Evolutionary conservation across 2,113 vertebrate genomes (phyloP), one percentile per base, ranked within the genome.

Genomic region (Tychaedon coryphoeus): DNA sequence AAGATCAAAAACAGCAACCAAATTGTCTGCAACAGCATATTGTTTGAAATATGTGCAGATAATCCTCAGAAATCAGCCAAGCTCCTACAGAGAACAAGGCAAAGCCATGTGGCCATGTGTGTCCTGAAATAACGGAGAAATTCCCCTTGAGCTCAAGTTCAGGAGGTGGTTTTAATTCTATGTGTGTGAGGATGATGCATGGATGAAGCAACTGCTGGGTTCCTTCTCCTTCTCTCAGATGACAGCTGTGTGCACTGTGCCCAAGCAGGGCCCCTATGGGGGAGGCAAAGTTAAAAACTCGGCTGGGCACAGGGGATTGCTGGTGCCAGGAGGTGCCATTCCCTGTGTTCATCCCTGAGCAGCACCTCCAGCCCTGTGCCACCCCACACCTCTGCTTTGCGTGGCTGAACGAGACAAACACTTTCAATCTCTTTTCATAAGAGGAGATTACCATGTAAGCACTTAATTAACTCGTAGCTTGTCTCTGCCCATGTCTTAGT

Each of bases 381-480:
- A 34, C 40, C 57, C 36, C 33, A 29, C 40, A 43, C 66, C 40
- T 77, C 86, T 67, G 73, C 26, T 69, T 56, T 48, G 14, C 2
- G 1, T n/a, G 48, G 90, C 92, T 75, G 34, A 77, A 74, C 38
- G 62, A 92, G 48, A 51, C 65, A n/a, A 91, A 67, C 5, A 10
- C 77, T 82, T 88, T 69, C 88, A 88, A 96, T 85, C 95, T 90
- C 54, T 81, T 96, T 96, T 96, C 90, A 11, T 96, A 96, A 96
- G 40, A 91, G 40, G 45, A 80, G 92, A 96, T 95, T 95, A 96
- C 40, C 85, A 79, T 29, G 58, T 94, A 90, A 96, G 93, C 45
- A 50, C 90, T 92, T 94, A 95, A 91, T 94, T 94, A 78, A 48
- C 96, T 81, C 31, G 40, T 18, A 81, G 90, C 51, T 90, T 80